Base-by-base conservation (phyloP, 2,113 vertebrate species). In the Galbula dea region DNA sequence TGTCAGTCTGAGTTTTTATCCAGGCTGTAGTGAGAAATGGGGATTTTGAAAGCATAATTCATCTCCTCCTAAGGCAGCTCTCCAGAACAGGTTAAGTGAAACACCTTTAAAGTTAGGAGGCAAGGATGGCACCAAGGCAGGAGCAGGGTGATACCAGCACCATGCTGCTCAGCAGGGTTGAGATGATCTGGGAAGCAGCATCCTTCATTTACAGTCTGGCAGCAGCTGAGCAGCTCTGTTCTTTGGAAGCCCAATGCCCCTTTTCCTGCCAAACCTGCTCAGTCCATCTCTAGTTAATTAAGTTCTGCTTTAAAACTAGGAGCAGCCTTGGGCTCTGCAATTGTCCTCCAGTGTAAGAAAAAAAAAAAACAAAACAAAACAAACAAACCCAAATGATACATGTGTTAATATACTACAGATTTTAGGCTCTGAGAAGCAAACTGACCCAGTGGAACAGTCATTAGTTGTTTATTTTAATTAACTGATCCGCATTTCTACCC, bases 391-490 rank as follows among this genome's bases (percentile, higher is more conserved):
- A n/a, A 93, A 92, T 88, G 84, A 97, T 95, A 79, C 94, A 94
- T 89, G 94, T 94, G 92, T 95, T 97, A 97, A 95, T 96, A 97
- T 92, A 88, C 94, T 83, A 45, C 89, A 82, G 16, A 5, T 93
- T 96, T 93, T 93, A 94, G 92, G 93, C 91, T 94, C 76, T 0
- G 10, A 81, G 89, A 94, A 94, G 86, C 88, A 90, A 93, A 93
- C 76, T 94, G 95, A 95, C 88, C 84, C 94, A 69, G 61, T 90
- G 91, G 63, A 95, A 94, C 72, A 90, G 73, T 93, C 94, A 94
- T 96, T 95, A 96, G 90, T 90, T 95, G 88, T 69, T 95, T n/a
- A 11, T 95, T 95, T 93, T 94, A 96, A 97, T 97, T 96, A 97
- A 96, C 77, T 88, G n/a, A 8, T 66, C 36, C 72, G 82, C 65